Percentiles rank a stretch among this genome's conserved stretches.
Evolutionary conservation across 2,113 vertebrate genomes (phyloP).

Genomic region (Nesogale talazaci): DNA sequence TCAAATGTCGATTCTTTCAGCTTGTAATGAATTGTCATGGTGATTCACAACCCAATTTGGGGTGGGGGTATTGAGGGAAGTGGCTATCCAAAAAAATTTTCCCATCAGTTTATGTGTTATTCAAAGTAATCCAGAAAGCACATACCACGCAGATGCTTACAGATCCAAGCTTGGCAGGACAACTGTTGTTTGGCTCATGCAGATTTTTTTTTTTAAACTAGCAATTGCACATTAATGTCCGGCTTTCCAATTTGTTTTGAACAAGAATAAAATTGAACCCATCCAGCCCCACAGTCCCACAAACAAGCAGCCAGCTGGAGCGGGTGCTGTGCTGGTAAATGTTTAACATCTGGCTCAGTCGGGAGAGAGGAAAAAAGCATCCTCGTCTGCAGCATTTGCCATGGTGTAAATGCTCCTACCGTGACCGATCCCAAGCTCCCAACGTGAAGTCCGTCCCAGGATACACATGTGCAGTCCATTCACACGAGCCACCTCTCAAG

Average conservation of each 20-base stretch:
- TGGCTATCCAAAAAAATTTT: background rate
- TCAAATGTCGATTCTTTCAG: background rate
- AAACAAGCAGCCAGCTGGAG: background rate
- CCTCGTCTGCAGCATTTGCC: background rate
- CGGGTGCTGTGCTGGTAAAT: background rate
- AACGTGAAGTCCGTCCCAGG: background rate
- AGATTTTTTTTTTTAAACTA: slow-evolving; percentile 48
- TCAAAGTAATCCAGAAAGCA: background rate
- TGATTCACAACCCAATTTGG: background rate
- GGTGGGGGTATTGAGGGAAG: background rate
- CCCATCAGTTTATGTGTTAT: background rate
- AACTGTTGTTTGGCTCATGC: background rate
- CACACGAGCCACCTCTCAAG: background rate
- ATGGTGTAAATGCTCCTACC: background rate
- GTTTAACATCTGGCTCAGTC: background rate
- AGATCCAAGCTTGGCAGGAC: background rate
- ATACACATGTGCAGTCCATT: background rate
- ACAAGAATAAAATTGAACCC: slow-evolving; percentile 38
- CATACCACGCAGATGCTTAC: background rate
- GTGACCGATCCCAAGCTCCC: background rate
- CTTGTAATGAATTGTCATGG: background rate
- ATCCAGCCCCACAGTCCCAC: background rate
- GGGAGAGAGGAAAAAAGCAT: background rate
- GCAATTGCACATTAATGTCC: background rate
- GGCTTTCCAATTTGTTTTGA: background rate